Percentiles rank a stretch among this genome's conserved stretches.
Evolutionary conservation across 1,140 invertebrate genomes (phyloP).

Genomic region (Drosophila varians): DNA sequence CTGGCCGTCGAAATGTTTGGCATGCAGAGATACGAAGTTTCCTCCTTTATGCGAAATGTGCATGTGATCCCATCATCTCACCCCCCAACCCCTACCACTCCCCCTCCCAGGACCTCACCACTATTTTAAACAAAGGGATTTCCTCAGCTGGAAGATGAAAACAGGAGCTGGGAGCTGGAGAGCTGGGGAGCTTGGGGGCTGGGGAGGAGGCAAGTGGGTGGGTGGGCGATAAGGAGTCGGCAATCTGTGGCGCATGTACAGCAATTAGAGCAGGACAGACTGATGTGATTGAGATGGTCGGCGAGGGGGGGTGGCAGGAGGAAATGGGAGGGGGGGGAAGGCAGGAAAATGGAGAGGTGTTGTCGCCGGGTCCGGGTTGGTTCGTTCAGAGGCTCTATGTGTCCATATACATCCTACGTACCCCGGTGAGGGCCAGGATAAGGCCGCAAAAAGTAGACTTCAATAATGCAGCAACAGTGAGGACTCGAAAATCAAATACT

Average conservation of each 20-base stretch:
- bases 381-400: slow-evolving; percentile 28
- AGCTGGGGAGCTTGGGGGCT: no score
- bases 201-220: neutral
- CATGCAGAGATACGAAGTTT: slow-evolving; percentile 68
- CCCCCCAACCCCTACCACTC: neutral
- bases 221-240: neutral
- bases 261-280: slow-evolving; percentile 72
- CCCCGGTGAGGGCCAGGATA: neutral
- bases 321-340: neutral
- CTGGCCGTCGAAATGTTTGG: slow-evolving; percentile 59
- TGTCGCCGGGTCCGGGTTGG: slow-evolving; percentile 30
- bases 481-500: neutral
- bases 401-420: slow-evolving; percentile 14
- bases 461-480: slow-evolving; percentile 12
- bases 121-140: slow-evolving; percentile 49
- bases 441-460: slow-evolving; percentile 15
- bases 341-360: neutral
- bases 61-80: slow-evolving; percentile 5
- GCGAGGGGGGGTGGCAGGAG: neutral
- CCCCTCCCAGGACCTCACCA: neutral
- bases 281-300: slow-evolving; percentile 21
- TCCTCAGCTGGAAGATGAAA: slow-evolving; percentile 20
- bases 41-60: slow-evolving; percentile 35
- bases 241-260: slow-evolving; percentile 48
- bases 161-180: neutral